Evolutionary conservation across 2,113 vertebrate genomes (phyloP), one percentile per base, ranked within the genome.

Genomic region (Rhea pennata): DNA sequence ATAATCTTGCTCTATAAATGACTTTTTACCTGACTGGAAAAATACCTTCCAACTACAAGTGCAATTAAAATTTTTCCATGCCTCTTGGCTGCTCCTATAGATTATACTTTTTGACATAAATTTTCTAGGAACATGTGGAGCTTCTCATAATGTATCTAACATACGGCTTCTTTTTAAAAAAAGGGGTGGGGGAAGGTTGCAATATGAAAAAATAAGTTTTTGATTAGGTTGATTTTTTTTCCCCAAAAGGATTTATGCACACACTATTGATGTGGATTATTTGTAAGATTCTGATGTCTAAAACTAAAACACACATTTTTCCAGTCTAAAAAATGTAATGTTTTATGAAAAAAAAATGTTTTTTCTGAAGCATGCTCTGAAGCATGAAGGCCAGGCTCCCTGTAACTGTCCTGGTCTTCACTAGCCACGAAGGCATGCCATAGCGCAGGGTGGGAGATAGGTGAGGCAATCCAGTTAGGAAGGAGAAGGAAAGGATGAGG

Each of bases 251-350:
- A 15, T 24, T 44, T 13, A 6, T 22, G 29, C 67, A 5, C 21
- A 61, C 20, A 21, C 40, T 66, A 21, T 13, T 2, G 3, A 3
- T 75, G 4, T 53, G 16, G 10, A 15, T 75, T 90, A 56, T n/a
- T 94, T 72, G 39, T 84, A 76, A 87, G 22, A 84, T 84, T 69
- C 16, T 10, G 65, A 88, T 13, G 53, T 75, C 80, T 61, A 39
- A 82, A 87, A 83, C 23, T 44, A 76, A 90, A 91, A 15, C 19
- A 33, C 46, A 24, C 0, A 2, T 46, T 90, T 90, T 91, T 90
- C 19, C 11, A 50, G 5, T 42, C 36, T 62, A 54, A 70, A 70
- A 64, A 64, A 19, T 15, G 5, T 44, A 64, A 26, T 54, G 31
- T 23, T 65, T 86, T 21, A 42, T 31, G 26, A 7, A 21, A 77